Evolutionary conservation across 2,797 vertebrate genomes (phyloP).

Genomic region (Nannoperca obscura): DNA sequence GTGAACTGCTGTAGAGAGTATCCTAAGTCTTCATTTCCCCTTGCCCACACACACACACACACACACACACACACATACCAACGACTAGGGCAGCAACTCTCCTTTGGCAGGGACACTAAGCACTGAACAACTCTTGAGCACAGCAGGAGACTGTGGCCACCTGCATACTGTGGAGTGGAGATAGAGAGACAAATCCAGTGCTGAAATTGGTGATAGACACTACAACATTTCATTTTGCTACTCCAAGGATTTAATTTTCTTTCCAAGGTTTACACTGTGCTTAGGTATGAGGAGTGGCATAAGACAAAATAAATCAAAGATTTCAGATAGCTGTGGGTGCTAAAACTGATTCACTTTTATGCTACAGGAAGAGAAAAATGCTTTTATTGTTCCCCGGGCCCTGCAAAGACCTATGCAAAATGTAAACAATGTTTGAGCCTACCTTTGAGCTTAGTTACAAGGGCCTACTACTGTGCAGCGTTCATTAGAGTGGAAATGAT

Average conservation of each 20-base stretch:
- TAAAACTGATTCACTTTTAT: slow-evolving; percentile 52
- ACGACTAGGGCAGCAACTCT: slow-evolving; percentile 60
- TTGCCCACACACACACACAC: background rate
- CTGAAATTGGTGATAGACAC: slow-evolving; percentile 65
- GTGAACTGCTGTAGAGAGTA: slow-evolving; percentile 57
- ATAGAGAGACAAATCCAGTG: slow-evolving; percentile 68
- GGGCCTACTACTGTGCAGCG: slow-evolving; percentile 72
- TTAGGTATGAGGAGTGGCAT: slow-evolving; percentile 41
- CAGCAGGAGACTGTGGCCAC: slow-evolving; percentile 76
- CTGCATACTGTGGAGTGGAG: slow-evolving; percentile 69
- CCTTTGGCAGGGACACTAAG: slow-evolving; percentile 75
- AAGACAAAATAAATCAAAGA: slow-evolving; percentile 64
- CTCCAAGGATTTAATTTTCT: slow-evolving; percentile 65
- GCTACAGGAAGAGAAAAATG: slow-evolving; percentile 24
- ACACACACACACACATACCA: slow-evolving; percentile 38
- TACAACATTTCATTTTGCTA: slow-evolving; percentile 55
- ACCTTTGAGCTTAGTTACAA: slow-evolving; percentile 77
- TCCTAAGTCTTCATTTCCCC: slow-evolving; percentile 52
- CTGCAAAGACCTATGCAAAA: slow-evolving; percentile 71
- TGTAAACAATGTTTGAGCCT: slow-evolving; percentile 79
- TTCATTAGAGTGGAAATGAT: slow-evolving; percentile 86
- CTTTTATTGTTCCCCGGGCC: slow-evolving; percentile 58
- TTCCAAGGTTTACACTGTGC: slow-evolving; percentile 56
- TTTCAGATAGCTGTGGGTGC: slow-evolving; percentile 43
- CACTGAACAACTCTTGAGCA: slow-evolving; percentile 73